A percentile compares a stretch with the other conserved stretches of the same genome.
phyloP scores from a whole-genome alignment of 2,797 vertebrate genomes.

The Amphiprion clarkii region DNA sequence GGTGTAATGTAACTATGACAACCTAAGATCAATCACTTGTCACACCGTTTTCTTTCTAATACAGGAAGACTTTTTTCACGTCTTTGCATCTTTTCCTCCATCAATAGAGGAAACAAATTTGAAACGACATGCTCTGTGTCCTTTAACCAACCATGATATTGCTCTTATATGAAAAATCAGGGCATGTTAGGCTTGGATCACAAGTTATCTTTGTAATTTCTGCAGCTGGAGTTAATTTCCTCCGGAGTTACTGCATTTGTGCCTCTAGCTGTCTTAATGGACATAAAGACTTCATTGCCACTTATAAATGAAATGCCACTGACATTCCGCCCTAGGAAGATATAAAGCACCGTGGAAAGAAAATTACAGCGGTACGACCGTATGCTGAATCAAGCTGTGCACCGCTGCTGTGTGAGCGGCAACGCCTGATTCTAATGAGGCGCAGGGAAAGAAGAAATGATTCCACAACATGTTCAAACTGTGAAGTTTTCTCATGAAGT shows the following conservation, averaged over 20 bases:
- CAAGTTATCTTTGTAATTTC: conserved; percentile 46
- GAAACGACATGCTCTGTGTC: neutral
- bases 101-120: conserved; percentile 9
- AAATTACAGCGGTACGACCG: conserved; percentile 66
- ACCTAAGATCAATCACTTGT: conserved; percentile 9
- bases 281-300: conserved; percentile 69
- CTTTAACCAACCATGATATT: neutral
- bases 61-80: neutral
- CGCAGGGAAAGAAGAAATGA: conserved; percentile 40
- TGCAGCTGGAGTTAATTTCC: conserved; percentile 63
- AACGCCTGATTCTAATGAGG: conserved; percentile 60
- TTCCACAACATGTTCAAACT: conserved; percentile 46
- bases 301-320: conserved; percentile 71
- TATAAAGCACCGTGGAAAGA: conserved; percentile 48
- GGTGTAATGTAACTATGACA: neutral
- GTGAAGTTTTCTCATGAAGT: conserved; percentile 49
- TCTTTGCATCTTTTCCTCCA: neutral
- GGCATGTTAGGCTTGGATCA: conserved; percentile 37
- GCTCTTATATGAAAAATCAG: conserved; percentile 22
- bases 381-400: conserved; percentile 61
- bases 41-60: neutral
- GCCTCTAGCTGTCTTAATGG: conserved; percentile 65
- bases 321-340: conserved; percentile 64
- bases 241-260: conserved; percentile 61
- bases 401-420: conserved; percentile 56